Evolutionary conservation across 2,797 vertebrate genomes (phyloP).

Genomic region (Microchirus variegatus): DNA sequence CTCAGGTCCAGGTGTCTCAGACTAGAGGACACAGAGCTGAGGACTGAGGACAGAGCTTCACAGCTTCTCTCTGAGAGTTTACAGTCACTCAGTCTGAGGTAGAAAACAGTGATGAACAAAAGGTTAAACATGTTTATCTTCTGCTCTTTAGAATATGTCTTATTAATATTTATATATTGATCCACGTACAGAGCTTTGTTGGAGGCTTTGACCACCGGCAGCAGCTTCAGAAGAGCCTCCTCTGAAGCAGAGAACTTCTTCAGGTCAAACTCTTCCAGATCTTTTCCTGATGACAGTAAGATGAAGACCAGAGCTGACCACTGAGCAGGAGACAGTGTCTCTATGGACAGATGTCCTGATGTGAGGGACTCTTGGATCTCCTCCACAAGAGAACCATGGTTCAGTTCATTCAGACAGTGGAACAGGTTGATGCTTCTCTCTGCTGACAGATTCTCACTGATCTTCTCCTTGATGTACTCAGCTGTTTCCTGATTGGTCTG

Average conservation of each 20-base stretch:
- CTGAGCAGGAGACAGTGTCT: not conserved
- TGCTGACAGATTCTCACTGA: not conserved
- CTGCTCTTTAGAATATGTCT: not conserved
- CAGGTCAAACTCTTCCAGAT: slow-evolving; percentile 1
- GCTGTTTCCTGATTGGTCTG: not conserved
- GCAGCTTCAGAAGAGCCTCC: not conserved
- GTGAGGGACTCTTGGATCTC: not conserved
- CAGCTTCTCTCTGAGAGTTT: slow-evolving; percentile 12
- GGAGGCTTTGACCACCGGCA: slow-evolving; percentile 1
- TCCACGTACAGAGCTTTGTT: not conserved
- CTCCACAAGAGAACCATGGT: not conserved
- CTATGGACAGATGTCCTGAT: not conserved
- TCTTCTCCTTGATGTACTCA: not conserved
- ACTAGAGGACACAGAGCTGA: slow-evolving; percentile 10
- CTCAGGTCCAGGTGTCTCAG: slow-evolving; percentile 11
- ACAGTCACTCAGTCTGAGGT: slow-evolving; percentile 13
- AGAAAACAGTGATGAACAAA: not conserved
- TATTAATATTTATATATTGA: not conserved
- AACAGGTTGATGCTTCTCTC: slow-evolving; percentile 3
- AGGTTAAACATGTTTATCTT: not conserved
- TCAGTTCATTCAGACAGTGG: not conserved
- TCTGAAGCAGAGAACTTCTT: not conserved
- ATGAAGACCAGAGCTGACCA: slow-evolving; percentile 1
- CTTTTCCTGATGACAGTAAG: slow-evolving; percentile 2
- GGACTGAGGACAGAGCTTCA: slow-evolving; percentile 13